These are phyloP conservation scores for Ceyx cyanopectus DNA, from an alignment of 2,113 vertebrate species.

Conservation along the genomic window DNA sequence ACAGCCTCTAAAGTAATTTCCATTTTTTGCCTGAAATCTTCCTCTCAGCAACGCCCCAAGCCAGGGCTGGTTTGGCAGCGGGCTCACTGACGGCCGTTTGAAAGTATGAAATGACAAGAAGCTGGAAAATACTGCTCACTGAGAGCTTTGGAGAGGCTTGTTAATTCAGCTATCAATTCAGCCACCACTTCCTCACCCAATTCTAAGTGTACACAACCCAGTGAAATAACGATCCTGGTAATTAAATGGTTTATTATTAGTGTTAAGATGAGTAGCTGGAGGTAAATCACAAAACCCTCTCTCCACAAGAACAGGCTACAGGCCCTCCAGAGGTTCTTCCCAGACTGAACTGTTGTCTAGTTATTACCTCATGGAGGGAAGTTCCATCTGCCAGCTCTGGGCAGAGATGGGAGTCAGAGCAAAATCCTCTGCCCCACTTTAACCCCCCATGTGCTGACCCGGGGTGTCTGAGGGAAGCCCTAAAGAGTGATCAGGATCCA, in stretches of 20 bases:
- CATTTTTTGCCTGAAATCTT: not conserved
- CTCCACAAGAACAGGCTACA: not conserved
- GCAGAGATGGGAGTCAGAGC: not conserved
- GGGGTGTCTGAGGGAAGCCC: not conserved
- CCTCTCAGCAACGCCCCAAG: not conserved
- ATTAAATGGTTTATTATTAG: not conserved
- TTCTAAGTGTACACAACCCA: not conserved
- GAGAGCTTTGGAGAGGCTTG: not conserved
- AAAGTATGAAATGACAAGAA: not conserved
- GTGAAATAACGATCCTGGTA: not conserved
- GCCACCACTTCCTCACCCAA: not conserved
- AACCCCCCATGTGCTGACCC: not conserved
- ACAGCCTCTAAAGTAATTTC: not conserved
- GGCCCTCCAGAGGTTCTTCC: not conserved
- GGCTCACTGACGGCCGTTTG: not conserved
- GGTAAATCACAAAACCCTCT: not conserved
- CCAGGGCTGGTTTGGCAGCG: not conserved
- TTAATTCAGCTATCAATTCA: not conserved
- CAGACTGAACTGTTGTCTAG: not conserved
- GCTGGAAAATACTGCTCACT: conserved; percentile 7
- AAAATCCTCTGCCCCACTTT: not conserved
- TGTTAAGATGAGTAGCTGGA: not conserved
- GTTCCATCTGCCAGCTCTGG: not conserved
- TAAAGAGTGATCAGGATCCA: not conserved
- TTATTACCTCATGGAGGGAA: fast-evolving